Evolutionary conservation across 2,888 invertebrate species (phyloP).

Genomic region (Carabus problematicus): DNA sequence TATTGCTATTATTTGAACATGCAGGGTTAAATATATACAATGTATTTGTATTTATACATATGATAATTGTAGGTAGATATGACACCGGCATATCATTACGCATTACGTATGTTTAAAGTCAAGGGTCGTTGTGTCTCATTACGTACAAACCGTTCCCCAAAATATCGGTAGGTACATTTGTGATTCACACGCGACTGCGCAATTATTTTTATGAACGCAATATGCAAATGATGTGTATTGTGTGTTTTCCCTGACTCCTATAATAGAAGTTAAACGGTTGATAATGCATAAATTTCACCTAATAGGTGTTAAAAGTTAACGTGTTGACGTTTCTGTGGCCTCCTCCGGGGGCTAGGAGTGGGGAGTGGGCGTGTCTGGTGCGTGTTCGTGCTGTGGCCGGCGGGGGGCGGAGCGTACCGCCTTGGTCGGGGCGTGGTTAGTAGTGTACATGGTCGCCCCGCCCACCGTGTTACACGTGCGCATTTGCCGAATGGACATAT

Average conservation of each 20-base stretch:
- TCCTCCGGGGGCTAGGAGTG: slow-evolving; percentile 1
- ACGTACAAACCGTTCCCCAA: slow-evolving; percentile 9
- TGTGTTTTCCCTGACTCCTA: slow-evolving; percentile 48
- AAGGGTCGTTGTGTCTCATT: not conserved
- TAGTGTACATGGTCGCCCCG: not conserved
- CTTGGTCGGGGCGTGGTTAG: slow-evolving; percentile 18
- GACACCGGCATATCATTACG: not conserved
- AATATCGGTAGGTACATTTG: slow-evolving; percentile 17
- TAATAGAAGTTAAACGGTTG: slow-evolving; percentile 51
- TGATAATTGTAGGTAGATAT: not conserved
- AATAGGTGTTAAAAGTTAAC: slow-evolving; percentile 49
- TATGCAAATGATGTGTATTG: slow-evolving; percentile 49
- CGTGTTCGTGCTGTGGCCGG: not conserved
- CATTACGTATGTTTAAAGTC: not conserved
- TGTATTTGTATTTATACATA: not conserved
- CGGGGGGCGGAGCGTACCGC: slow-evolving; percentile 3
- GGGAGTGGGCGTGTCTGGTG: slow-evolving; percentile 42
- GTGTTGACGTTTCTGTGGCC: slow-evolving; percentile 26
- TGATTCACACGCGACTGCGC: slow-evolving; percentile 10
- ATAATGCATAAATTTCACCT: slow-evolving; percentile 51
- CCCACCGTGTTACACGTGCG: slow-evolving; percentile 36
- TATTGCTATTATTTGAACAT: too few species aligned
- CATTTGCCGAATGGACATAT: slow-evolving; percentile 39
- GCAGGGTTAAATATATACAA: too few species aligned
- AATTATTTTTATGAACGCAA: slow-evolving; percentile 44